phyloP scores from a whole-genome alignment of 2,888 invertebrate species.

The Resseliella maxima region DNA sequence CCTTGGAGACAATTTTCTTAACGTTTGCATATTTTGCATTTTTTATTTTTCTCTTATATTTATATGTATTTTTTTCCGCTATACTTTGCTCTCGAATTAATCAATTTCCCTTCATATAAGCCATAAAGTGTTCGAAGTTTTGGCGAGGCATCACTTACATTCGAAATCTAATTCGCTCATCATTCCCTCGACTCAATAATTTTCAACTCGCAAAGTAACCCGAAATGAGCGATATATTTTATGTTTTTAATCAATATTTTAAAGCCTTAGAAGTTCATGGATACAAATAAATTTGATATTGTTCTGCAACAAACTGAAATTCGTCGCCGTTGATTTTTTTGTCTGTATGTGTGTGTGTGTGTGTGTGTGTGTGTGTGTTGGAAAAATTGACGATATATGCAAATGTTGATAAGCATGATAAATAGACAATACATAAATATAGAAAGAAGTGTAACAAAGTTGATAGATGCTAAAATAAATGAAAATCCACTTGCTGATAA shows the following conservation, averaged over 20 bases:
- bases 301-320: too few species aligned
- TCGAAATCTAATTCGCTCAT: conserved; percentile 9
- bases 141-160: not conserved
- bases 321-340: not conserved
- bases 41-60: not conserved
- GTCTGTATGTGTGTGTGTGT: too few species aligned
- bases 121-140: conserved; percentile 27
- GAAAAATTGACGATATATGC: conserved; percentile 51
- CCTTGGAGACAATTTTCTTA: conserved; percentile 52
- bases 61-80: too few species aligned
- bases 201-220: not conserved
- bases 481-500: conserved; percentile 50
- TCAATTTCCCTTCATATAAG: conserved; percentile 41
- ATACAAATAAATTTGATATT: not conserved
- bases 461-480: conserved; percentile 48
- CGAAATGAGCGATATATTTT: conserved; percentile 51
- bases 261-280: conserved; percentile 48
- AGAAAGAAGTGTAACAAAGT: conserved; percentile 48
- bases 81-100: conserved; percentile 22
- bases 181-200: not conserved
- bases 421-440: conserved; percentile 53
- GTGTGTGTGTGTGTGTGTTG: too few species aligned
- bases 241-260: conserved; percentile 53
- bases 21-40: conserved; percentile 39
- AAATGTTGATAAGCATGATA: conserved; percentile 53